Base-by-base conservation (phyloP, 53 echinoderm and acorn worm species). In the Hippasteria phrygiana region DNA sequence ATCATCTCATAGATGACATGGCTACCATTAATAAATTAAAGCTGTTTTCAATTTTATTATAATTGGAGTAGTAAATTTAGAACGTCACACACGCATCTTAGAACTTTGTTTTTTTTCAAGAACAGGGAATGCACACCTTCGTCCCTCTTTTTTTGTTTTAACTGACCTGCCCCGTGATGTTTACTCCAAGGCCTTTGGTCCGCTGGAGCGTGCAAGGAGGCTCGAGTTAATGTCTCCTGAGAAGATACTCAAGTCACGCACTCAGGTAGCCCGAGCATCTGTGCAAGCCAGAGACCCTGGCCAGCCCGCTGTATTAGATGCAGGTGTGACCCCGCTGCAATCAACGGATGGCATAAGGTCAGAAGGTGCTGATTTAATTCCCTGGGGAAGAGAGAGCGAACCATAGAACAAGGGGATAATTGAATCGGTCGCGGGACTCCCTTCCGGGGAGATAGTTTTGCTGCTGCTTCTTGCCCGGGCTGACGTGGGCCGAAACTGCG, bases 321-420 rank as follows among this genome's bases (percentile, higher is more conserved):
- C 85, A 85, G 85, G 70, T 51, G 51, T 33, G n/a, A 27, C 20
- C 48, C 85, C 45, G 85, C 85, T 51, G 71, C 85, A 85, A 48
- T 34, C 35, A 47, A 64, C 42, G 70, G 35, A 85, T 71, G 64
- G 48, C 37, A 29, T 47, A 50, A 85, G 85, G 85, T 64, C 85
- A 85, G 24, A 85, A 85, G 69, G 71, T 85, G 85, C 85, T 85
- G 85, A 85, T 85, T 69, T 27, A 85, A 85, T 85, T 85, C 70
- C 47, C 69, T 43, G 0, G 29, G 37, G 51, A 53, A 66, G 35
- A 80, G 81, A 43, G 37, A 14, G 29, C 42, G 43, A 35, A 22
- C 3, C 32, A 35, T 34, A 85, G 70, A 70, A 85, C 85, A 85
- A 35, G 69, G 75, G 48, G 50, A 85, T 85, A 85, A 85, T 85